Conservation (phyloP, 2,113 vertebrate species). For the Bettongia penicillata region DNA sequence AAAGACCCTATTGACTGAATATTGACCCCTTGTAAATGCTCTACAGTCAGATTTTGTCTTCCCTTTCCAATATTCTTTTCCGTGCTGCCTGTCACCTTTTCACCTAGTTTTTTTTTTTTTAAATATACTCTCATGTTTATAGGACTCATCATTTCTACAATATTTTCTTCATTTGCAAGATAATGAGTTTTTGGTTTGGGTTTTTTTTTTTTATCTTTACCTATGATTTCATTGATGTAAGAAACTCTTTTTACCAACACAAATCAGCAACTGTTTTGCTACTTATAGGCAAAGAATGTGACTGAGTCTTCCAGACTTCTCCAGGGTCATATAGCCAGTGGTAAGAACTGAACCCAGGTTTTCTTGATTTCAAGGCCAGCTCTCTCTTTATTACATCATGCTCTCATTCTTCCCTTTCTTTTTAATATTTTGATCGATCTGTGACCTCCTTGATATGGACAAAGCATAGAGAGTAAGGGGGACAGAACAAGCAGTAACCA, state of each 20-base stretch:
- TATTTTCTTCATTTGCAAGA: background rate
- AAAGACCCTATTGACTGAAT: background rate
- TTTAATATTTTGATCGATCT: background rate
- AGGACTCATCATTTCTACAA: background rate
- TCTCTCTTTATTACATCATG: background rate
- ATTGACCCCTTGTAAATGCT: background rate
- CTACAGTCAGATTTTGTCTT: background rate
- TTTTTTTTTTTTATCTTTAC: too few species aligned
- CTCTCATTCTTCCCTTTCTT: background rate
- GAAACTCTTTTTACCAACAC: background rate
- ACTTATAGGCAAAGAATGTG: background rate
- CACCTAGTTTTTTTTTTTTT: background rate
- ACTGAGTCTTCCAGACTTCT: background rate
- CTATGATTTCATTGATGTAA: too few species aligned
- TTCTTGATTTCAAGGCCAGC: background rate
- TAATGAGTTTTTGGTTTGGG: background rate
- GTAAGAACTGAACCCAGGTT: background rate
- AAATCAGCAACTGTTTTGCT: background rate
- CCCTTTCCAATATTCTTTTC: background rate
- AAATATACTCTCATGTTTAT: background rate
- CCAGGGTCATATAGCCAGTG: background rate
- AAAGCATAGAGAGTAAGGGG: background rate
- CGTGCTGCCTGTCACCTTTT: background rate
- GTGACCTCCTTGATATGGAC: background rate
- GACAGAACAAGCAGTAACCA: conserved; percentile 82